phyloP scores from a whole-genome alignment of 2,888 invertebrate species.

The Drosophila eohydei region DNA sequence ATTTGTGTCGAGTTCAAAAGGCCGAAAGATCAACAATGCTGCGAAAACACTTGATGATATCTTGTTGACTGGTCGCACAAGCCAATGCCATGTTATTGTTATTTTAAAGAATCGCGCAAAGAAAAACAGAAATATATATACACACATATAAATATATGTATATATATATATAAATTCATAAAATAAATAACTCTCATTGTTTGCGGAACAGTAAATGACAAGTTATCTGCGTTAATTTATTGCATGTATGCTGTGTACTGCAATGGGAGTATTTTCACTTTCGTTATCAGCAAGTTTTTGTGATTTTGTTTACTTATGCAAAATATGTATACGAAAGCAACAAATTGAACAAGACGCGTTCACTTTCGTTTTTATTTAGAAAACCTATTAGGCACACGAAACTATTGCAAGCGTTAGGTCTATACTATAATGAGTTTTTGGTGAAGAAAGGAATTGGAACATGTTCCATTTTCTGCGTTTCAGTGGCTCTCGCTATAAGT shows the following conservation, averaged over 20 bases:
- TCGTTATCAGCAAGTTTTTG: conserved; percentile 41
- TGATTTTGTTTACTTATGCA: conserved; percentile 13
- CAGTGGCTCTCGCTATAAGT: background rate
- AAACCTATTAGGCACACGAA: background rate
- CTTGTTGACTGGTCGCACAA: conserved; percentile 39
- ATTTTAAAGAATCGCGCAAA: conserved; percentile 34
- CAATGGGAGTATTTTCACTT: conserved; percentile 35
- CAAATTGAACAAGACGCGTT: conserved; percentile 7
- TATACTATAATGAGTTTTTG: background rate
- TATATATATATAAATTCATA: background rate
- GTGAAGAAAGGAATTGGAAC: conserved; percentile 12
- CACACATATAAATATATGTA: background rate
- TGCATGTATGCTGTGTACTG: background rate
- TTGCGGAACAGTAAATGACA: background rate
- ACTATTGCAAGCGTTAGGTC: conserved; percentile 10
- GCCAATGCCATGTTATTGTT: conserved; percentile 51
- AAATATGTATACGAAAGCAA: conserved; percentile 16
- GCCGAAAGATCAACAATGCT: conserved; percentile 43
- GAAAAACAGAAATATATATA: background rate
- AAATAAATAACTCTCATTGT: conserved; percentile 7
- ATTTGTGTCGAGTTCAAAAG: conserved; percentile 54
- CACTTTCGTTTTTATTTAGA: background rate
- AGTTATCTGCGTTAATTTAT: conserved; percentile 16
- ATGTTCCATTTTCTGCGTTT: conserved; percentile 3
- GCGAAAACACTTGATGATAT: conserved; percentile 38